phyloP scores from a whole-genome alignment of 2,888 invertebrate species.

The Dynastes hyllus region DNA sequence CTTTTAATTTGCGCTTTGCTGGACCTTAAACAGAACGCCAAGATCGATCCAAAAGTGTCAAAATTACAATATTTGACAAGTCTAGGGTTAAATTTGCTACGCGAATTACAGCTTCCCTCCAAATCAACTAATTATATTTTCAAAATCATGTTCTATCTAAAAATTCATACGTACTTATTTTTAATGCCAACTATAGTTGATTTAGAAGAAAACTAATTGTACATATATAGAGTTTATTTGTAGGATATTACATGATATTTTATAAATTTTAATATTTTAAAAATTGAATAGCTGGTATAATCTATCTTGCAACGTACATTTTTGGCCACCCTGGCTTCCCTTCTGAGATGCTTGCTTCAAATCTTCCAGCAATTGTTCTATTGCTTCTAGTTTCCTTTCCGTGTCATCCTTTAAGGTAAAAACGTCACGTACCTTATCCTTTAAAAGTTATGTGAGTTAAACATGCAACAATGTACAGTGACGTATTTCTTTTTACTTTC shows the following conservation, averaged over 20 bases:
- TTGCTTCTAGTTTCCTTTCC: conserved; percentile 56
- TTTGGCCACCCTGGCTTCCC: background rate
- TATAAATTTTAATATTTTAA: background rate
- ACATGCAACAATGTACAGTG: background rate
- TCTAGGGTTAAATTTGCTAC: background rate
- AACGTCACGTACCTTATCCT: conserved; percentile 50
- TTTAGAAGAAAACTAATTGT: no score
- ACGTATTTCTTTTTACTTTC: background rate
- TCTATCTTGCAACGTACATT: conserved; percentile 10
- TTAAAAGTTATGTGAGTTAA: background rate
- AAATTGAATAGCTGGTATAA: background rate
- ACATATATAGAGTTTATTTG: no score
- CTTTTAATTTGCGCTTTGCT: background rate
- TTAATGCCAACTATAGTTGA: no score
- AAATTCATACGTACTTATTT: no score
- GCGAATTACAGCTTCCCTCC: no score
- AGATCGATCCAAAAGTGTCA: background rate
- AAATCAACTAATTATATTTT: no score
- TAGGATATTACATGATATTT: background rate
- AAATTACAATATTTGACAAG: background rate
- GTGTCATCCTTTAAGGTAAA: conserved; percentile 68
- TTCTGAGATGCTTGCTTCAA: conserved; percentile 17
- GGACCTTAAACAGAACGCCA: conserved; percentile 14
- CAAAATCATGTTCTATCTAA: no score
- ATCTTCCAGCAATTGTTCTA: conserved; percentile 32